phyloP scores from a whole-genome alignment of 64 coral and sea anemone species.

The Montipora cactus region DNA sequence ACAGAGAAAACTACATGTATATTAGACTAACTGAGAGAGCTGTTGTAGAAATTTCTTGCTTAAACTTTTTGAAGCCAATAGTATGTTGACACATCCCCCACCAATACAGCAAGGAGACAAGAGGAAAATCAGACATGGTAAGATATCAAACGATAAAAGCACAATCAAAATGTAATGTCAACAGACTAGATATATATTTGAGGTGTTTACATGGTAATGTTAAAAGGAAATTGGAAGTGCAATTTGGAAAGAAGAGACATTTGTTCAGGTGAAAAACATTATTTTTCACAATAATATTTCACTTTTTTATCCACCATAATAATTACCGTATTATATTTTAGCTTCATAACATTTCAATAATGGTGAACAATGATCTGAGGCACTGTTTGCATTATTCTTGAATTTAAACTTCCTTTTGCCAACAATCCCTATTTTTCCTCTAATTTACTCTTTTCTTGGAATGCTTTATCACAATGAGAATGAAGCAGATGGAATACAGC shows the following conservation, averaged over 20 bases:
- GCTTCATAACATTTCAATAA: too few species aligned
- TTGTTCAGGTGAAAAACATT: too few species aligned
- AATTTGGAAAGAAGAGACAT: too few species aligned
- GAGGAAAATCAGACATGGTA: slow-evolving; percentile 62
- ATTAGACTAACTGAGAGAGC: slow-evolving; percentile 33
- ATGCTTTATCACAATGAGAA: slow-evolving; percentile 65
- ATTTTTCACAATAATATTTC: too few species aligned
- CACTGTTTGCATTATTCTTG: too few species aligned
- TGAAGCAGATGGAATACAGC: slow-evolving; percentile 51
- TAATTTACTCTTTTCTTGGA: slow-evolving; percentile 32
- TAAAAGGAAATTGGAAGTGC: too few species aligned
- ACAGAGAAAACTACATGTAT: slow-evolving; percentile 15
- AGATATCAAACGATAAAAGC: not conserved
- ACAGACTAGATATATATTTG: too few species aligned
- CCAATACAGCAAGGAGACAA: slow-evolving; percentile 40
- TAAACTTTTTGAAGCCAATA: slow-evolving; percentile 24
- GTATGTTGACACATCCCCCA: slow-evolving; percentile 45
- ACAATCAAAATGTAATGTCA: not conserved
- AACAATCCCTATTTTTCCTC: too few species aligned
- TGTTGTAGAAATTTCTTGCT: slow-evolving; percentile 46
- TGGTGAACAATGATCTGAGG: too few species aligned
- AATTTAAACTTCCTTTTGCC: not conserved
- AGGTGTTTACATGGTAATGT: too few species aligned
- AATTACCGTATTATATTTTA: too few species aligned
- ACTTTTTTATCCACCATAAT: too few species aligned